Evolutionary conservation across 2,113 vertebrate genomes (phyloP), one percentile per base, ranked within the genome.

Genomic region (Corydoras sp.): DNA sequence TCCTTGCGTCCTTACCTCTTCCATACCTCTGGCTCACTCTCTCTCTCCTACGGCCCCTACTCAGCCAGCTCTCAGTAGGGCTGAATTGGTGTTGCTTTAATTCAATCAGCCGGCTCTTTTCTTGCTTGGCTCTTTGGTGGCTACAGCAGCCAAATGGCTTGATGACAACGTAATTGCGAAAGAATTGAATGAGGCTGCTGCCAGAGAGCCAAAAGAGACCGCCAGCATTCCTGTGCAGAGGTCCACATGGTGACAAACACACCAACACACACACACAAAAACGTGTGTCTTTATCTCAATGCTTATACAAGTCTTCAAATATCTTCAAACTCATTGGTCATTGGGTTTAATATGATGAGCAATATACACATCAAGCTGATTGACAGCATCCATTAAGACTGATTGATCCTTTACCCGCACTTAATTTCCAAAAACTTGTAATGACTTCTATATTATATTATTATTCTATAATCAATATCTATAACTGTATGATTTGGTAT

Each of bases 51-150:
- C 68, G 0, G 60, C 13, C 69, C 82, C 78, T 77, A 75, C 77
- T 77, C 81, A 67, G 53, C 69, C 58, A 61, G 69, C 76, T 82
- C 78, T 83, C 72, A 78, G 77, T 70, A 69, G 48, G 80, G 83
- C 79, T 83, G 84, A 86, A 84, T 84, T 58, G 14, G 81, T 86
- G 73, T 8, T 82, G 79, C 83, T 93, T 93, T 91, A 88, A 88
- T 87, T 85, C 80, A 85, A 84, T 75, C 84, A 83, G 82, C 6
- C 63, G 77, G 76, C 61, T 68, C 71, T 75, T 84, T 83, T 83
- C 85, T 85, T 86, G 64, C 72, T 67, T 70, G 62, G 61, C 74
- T 70, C 81, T 83, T 75, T 68, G 80, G 68, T 29, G 79, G 77
- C 77, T 75, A 53, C 76, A 85, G 81, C 73, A 76, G 65, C 79